Evolutionary conservation across 2,797 vertebrate genomes (phyloP), one percentile per base, ranked within the genome.

Genomic region (Pangasius macronema): DNA sequence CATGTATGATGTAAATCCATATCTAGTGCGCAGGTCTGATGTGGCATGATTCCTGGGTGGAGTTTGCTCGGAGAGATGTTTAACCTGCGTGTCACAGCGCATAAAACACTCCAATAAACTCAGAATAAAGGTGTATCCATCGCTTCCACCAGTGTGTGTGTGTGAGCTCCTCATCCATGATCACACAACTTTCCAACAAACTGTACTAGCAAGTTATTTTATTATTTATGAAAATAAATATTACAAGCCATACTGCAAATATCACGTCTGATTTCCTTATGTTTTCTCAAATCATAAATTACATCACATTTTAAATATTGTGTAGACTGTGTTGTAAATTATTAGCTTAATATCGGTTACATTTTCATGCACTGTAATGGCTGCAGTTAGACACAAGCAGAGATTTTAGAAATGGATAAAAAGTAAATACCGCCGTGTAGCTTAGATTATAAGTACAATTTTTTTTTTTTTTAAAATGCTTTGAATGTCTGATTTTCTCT

Each of bases 31-130:
- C 79, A 82, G 24, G 79, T 27, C 79, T 82, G 22, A 65, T 20
- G 22, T 82, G 33, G n/a, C 42, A 20, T 82, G 67, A 73, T 75
- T 73, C 24, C 20, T 84, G 24, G 68, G 53, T 46, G 36, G 68
- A 20, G 83, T 85, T 70, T 68, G 14, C 1, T 27, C 46, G 67
- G 18, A 1, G 1, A 33, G 39, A 46, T 65, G 22, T 82, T 82
- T 82, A 65, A 77, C 75, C 36, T 49, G 61, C 42, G 9, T 27
- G 42, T 67, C 61, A 65, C 39, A 18, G 8, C 11, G 46, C 59
- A 65, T 10, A 18, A 49, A 65, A 49, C 9, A 65, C 27, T 18
- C 20, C 39, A 65, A 65, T 30, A 10, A 9, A 59, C 24, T 2
- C 5, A 8, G 7, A n/a, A 51, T 16, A 27, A 39, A 14, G 36